Base-by-base conservation (phyloP, 1,140 invertebrate genomes). In the Conus betulinus region DNA sequence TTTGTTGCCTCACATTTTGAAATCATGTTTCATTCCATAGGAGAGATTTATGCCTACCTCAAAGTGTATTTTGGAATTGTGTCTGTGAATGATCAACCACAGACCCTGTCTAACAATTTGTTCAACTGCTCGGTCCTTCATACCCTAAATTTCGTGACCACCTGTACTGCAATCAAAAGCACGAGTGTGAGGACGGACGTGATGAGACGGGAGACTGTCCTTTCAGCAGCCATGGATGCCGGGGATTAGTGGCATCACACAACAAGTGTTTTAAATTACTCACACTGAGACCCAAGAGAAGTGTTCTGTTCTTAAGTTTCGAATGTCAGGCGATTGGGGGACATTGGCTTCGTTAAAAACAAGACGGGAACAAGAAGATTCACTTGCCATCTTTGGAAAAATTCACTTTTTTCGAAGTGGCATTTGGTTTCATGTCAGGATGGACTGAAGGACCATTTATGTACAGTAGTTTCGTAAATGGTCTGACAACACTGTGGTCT, bases 121-220 rank as follows among this genome's bases (percentile, higher is more conserved):
- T 85, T 57, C 27, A 57, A 85, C 60, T 85, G 84, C 60, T 67
- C n/a, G 2, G 84, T 85, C n/a, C 23, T 11, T 17, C 63, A 71
- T 85, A 74, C 84, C 20, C 39, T 25, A 53, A 5, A 5, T 85
- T 85, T 27, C 3, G 51, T 6, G n/a, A 51, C 1, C 84, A 85
- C 84, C 60, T 85, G 84, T 63, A 85, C 25, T 85, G 84, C 51
- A 76, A 85, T 55, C 27, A 67, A 67, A 63, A 51, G 63, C 6
- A 27, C 11, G 84, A 85, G 27, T 85, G 84, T 74, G 60, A 85
- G 23, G 63, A 60, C 20, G 84, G 57, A 13, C 52, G 55, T 53
- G 84, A 85, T 55, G 84, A 85, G 60, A 51, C 52, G 0, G 25
- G 27, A 13, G 57, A 85, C 84, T 85, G n/a, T n/a, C n/a, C n/a